Evolutionary conservation across 2,113 vertebrate species (phyloP).

Genomic region (Puma concolor): DNA sequence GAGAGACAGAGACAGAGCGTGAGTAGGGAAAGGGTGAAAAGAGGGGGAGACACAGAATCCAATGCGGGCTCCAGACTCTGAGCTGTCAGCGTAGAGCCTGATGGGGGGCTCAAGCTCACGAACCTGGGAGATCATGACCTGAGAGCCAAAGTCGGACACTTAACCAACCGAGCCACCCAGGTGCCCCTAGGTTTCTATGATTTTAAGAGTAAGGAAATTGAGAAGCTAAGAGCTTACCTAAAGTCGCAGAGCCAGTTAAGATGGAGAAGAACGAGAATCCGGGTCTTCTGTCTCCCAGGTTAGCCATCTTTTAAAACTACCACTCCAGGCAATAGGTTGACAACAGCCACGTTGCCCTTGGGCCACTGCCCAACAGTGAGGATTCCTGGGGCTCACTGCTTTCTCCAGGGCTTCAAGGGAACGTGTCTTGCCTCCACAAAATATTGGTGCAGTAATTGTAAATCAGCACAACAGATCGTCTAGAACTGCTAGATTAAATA

Average conservation of each 20-base stretch:
- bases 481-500: neutral
- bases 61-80: no score
- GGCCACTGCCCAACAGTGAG: neutral
- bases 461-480: neutral
- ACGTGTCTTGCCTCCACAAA: neutral
- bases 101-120: no score
- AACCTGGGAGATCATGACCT: no score
- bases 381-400: neutral
- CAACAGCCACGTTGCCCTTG: neutral
- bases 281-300: neutral
- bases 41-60: no score
- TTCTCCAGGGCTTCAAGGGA: neutral
- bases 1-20: no score
- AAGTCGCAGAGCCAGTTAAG: neutral
- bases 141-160: no score
- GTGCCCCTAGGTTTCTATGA: neutral
- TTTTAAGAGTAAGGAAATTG: neutral
- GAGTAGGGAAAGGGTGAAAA: no score
- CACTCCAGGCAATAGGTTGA: neutral
- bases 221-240: neutral
- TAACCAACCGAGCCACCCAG: no score
- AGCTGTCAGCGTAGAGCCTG: no score
- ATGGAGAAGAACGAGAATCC: neutral
- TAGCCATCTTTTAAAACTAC: neutral
- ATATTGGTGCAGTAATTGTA: neutral